Percentiles rank a stretch among this genome's conserved stretches.
These are phyloP conservation scores for Panagrolaimus sp. DNA, from an alignment of 1,140 invertebrate genomes.

Conservation along the genomic window DNA sequence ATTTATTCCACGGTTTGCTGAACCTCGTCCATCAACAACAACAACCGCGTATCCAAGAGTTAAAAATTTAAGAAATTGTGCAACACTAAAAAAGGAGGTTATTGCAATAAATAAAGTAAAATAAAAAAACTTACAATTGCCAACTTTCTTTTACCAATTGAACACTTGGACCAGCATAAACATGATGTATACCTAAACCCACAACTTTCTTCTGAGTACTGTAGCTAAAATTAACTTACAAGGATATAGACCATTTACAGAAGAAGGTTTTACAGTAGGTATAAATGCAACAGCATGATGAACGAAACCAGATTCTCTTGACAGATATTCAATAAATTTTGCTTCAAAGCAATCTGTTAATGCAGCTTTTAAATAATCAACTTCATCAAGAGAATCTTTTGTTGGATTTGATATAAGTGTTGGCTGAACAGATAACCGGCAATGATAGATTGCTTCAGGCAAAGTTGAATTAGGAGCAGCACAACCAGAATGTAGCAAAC, in stretches of 20 bases:
- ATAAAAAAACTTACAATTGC: slow-evolving; percentile 30
- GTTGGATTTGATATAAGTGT: slow-evolving; percentile 12
- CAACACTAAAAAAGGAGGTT: slow-evolving; percentile 28
- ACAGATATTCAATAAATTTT: slow-evolving; percentile 29
- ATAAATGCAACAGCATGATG: slow-evolving; percentile 68
- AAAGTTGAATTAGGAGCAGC: slow-evolving; percentile 59
- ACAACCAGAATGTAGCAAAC: slow-evolving; percentile 65
- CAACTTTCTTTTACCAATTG: slow-evolving; percentile 81
- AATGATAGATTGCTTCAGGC: slow-evolving; percentile 28
- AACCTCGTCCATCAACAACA: slow-evolving; percentile 86
- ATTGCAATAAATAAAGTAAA: slow-evolving; percentile 8
- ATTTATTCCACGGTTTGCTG: slow-evolving; percentile 77
- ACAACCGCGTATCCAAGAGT: slow-evolving; percentile 93
- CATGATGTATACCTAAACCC: slow-evolving; percentile 72
- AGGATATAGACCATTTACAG: slow-evolving; percentile 86
- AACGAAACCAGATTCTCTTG: slow-evolving; percentile 63
- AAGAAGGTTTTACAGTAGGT: slow-evolving; percentile 64
- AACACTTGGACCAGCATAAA: slow-evolving; percentile 81
- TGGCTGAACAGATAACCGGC: slow-evolving; percentile 22
- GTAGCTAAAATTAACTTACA: slow-evolving; percentile 60
- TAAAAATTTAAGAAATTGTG: slow-evolving; percentile 69
- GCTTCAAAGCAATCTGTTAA: slow-evolving; percentile 16
- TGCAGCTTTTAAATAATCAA: slow-evolving; percentile 18
- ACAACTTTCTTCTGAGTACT: too few species aligned
- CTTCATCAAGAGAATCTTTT: neutral